A percentile compares a stretch with the other conserved stretches of the same genome.
Conservation (phyloP, 2,888 invertebrate genomes). For the Troides aeacus region DNA sequence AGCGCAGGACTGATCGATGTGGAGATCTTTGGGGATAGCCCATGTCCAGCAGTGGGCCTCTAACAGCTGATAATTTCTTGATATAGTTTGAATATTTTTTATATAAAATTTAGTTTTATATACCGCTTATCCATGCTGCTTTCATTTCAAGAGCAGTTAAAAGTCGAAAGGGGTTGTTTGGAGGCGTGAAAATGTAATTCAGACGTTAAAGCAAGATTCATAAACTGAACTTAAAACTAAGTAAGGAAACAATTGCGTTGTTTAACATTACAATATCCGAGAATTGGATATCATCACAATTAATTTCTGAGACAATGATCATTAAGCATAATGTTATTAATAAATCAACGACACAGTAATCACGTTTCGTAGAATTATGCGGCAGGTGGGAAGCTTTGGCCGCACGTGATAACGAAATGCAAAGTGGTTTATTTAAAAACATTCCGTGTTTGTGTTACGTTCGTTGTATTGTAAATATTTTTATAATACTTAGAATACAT, state of each 20-base stretch:
- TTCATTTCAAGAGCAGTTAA: too few relatives aligned
- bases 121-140: too few relatives aligned
- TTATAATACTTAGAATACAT: constrained; percentile 16
- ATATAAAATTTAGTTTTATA: too few relatives aligned
- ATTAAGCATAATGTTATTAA: constrained; percentile 7
- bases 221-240: neutral
- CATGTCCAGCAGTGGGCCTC: too few relatives aligned
- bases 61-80: too few relatives aligned
- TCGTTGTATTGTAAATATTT: constrained; percentile 5
- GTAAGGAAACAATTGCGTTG: too few relatives aligned
- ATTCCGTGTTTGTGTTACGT: constrained; percentile 22
- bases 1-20: too few relatives aligned
- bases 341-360: constrained; percentile 8
- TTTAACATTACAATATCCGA: neutral
- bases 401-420: constrained; percentile 20
- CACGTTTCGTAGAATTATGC: constrained; percentile 17
- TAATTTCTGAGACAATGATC: neutral
- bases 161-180: too few relatives aligned
- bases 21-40: too few relatives aligned
- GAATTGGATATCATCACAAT: neutral
- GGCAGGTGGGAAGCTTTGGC: constrained; percentile 14
- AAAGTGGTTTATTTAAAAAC: constrained; percentile 25
- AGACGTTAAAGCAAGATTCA: too few relatives aligned
- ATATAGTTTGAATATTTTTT: too few relatives aligned
- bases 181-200: too few relatives aligned